Base-by-base conservation (phyloP, 2,888 invertebrate species). In the Microctonus brassicae region DNA sequence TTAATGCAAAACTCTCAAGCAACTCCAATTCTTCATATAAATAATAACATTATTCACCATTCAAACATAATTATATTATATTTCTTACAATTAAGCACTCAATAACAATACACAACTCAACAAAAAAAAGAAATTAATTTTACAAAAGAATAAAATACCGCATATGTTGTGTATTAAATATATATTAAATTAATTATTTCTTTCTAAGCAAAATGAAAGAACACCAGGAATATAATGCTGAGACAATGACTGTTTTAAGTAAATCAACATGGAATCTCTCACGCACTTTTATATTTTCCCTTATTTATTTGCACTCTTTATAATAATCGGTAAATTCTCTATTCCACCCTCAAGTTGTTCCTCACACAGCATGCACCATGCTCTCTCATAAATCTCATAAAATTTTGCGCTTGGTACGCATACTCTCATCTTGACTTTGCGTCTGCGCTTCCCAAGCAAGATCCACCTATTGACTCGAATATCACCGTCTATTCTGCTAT, bases 391-490 rank as follows among this genome's bases (percentile, higher is more conserved):
- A n/a, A n/a, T n/a, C n/a, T n/a, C n/a, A n/a, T n/a, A 70, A 53
- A 74, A 47, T 17, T 47, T 47, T 20, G 47, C 67, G 69, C 58
- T 69, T 57, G 71, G 69, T 60, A 71, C 78, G 75, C 78, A 78
- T 73, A 76, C 73, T 34, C 58, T 75, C 78, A 73, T 75, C 73
- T 73, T 74, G 67, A 70, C 76, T 78, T 75, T 78, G 86, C 86
- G 86, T 81, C 86, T 86, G 86, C 86, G 86, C 86, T 78, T 75
- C 81, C 73, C 74, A 76, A 77, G 79, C 82, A n/a, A n/a, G 17
- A 17, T 47, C 47, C 82, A 84, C 82, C 86, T 86, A 86, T 86
- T 85, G 86, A 86, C 86, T 47, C 86, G 86, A 84, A 79, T 83
- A 82, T 81, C 73, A 77, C 71, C 29, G 64, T 66, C 42, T 65